phyloP scores from a whole-genome alignment of 2,888 invertebrate species.

The Noctua janthina region DNA sequence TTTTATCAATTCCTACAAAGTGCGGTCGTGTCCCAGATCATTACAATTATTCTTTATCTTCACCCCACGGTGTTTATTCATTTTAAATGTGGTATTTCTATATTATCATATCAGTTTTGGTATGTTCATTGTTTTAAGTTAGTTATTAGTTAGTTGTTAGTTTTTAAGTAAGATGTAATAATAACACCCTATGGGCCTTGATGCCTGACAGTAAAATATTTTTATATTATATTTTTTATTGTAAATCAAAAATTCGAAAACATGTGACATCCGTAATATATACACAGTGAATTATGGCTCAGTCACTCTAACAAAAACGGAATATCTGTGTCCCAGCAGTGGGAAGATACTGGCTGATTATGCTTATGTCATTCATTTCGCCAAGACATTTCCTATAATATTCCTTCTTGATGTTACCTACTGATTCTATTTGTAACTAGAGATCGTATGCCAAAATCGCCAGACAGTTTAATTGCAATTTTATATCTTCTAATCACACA shows the following conservation, averaged over 20 bases:
- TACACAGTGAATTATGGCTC: neutral
- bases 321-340: too few relatives aligned
- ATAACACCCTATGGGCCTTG: too few relatives aligned
- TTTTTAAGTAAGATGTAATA: too few relatives aligned
- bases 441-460: conserved; percentile 57
- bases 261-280: neutral
- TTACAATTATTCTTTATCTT: conserved; percentile 21
- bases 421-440: conserved; percentile 42
- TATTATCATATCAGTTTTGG: neutral
- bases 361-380: neutral
- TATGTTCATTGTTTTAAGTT: neutral
- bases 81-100: conserved; percentile 2
- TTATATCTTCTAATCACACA: conserved; percentile 57
- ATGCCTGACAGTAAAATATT: too few relatives aligned
- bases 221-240: neutral
- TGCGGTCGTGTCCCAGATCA: conserved; percentile 34
- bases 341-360: neutral
- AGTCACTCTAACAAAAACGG: neutral
- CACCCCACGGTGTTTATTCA: neutral
- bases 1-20: conserved; percentile 39
- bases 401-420: conserved; percentile 12
- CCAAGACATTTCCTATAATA: conserved; percentile 5
- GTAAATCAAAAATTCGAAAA: neutral
- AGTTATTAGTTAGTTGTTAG: too few relatives aligned
- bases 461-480: conserved; percentile 64